Evolutionary conservation across 2,797 vertebrate genomes (phyloP), one percentile per base, ranked within the genome.

Genomic region (Peromyscus attwateri): DNA sequence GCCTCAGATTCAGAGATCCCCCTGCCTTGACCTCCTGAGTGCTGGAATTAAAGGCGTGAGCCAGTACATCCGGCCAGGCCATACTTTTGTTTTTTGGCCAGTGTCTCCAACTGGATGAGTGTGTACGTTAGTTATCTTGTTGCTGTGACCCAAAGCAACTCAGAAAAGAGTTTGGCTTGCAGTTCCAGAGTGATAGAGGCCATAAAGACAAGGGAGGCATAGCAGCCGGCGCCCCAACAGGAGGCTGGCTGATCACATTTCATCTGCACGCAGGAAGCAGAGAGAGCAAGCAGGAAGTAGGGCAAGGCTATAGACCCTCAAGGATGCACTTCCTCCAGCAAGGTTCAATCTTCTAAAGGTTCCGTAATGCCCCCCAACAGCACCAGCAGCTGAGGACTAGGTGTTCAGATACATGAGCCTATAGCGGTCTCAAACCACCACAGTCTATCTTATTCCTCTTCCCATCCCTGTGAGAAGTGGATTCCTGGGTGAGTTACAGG

Each of bases 381-480:
- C 43, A n/a, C 19, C 66, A 70, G 6, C 21, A 70, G 31, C 43
- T 52, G 6, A 6, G 49, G 43, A n/a, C 43, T 52, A n/a, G 68
- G 46, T 25, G 43, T 52, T 25, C 8, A 23, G 64, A 25, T 6
- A 9, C 83, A 0, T 34, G 43, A 70, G 62, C 29, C 40, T 17
- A 34, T 34, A 7, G 29, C 10, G 10, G 27, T 31, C 11, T 84
- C 27, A 31, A 29, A 3, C 40, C 21, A 46, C 29, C 27, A 29
- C 12, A 21, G 19, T n/a, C 49, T 93, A 13, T 34, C 43, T 7
- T 4, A 2, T 14, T 37, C 55, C 66, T 31, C 43, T 21, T 43
- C 9, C 4, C 0, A 3, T 34, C 6, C 12, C 60, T 11, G 0
- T 0, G 31, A 81, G 43, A 12, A 12, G 16, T 60, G 4, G 64